Evolutionary conservation across 2,888 invertebrate species (phyloP).

Genomic region (Galeopsomyia nigrocyanea): DNA sequence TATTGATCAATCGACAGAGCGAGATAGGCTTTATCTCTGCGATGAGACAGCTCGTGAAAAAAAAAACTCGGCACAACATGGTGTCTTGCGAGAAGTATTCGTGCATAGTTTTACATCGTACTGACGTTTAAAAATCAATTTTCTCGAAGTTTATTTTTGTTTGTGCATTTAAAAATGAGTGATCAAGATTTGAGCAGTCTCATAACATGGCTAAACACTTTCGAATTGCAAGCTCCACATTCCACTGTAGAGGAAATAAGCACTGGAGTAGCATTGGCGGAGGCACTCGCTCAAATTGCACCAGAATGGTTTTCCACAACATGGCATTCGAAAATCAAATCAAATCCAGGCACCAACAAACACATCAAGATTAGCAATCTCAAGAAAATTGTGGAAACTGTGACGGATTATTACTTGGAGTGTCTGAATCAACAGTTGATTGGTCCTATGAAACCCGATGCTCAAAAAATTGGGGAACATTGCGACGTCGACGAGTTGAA

Average conservation of each 20-base stretch:
- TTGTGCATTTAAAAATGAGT: conserved; percentile 28
- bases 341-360: conserved; percentile 89
- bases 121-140: no score
- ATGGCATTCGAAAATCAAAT: conserved; percentile 90
- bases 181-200: conserved; percentile 70
- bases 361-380: conserved; percentile 89
- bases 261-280: conserved; percentile 90
- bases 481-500: conserved; percentile 86
- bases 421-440: conserved; percentile 85
- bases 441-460: conserved; percentile 88
- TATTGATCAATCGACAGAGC: no score
- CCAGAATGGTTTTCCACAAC: conserved; percentile 85
- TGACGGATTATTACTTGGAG: conserved; percentile 91
- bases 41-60: no score
- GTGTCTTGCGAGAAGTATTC: no score
- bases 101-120: no score
- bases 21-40: no score
- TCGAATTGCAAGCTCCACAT: conserved; percentile 79
- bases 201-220: conserved; percentile 83
- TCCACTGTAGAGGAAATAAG: conserved; percentile 80
- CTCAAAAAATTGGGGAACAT: conserved; percentile 86
- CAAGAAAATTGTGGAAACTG: conserved; percentile 86
- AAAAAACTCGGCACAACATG: no score
- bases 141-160: no score
- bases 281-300: conserved; percentile 87